phyloP scores from a whole-genome alignment of 1,140 invertebrate genomes.

The Wiebesia pumilae region DNA sequence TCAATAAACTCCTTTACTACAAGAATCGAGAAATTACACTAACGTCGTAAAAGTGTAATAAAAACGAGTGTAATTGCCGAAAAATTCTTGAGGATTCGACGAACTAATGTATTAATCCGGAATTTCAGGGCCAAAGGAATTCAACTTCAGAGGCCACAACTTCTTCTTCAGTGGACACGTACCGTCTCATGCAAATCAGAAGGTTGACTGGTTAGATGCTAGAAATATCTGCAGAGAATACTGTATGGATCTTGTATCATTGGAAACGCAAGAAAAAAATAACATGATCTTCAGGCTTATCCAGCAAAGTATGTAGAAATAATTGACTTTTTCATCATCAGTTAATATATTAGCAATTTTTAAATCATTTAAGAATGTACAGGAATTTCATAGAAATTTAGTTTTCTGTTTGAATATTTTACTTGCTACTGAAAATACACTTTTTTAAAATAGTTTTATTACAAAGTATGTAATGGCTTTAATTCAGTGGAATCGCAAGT shows the following conservation, averaged over 20 bases:
- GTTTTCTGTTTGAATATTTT: no score
- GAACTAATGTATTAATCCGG: background rate
- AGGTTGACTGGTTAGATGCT: slow-evolving; percentile 92
- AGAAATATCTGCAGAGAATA: slow-evolving; percentile 92
- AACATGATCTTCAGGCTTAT: slow-evolving; percentile 91
- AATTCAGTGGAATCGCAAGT: background rate
- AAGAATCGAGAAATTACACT: background rate
- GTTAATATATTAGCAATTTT: no score
- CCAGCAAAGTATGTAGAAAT: slow-evolving; percentile 82
- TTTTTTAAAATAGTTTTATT: background rate
- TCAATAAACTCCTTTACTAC: background rate
- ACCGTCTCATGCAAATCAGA: slow-evolving; percentile 83
- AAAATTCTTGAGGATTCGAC: background rate
- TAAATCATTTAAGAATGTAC: no score
- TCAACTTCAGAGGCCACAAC: slow-evolving; percentile 89
- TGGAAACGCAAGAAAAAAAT: slow-evolving; percentile 92
- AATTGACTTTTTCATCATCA: background rate
- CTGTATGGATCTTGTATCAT: slow-evolving; percentile 92
- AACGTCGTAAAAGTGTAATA: background rate
- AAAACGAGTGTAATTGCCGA: background rate
- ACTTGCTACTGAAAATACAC: no score
- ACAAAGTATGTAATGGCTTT: background rate
- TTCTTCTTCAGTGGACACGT: slow-evolving; percentile 92
- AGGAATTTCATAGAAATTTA: no score
- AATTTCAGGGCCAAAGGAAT: slow-evolving; percentile 89